Evolutionary conservation across 2,113 vertebrate species (phyloP).

Genomic region (Crypturellus undulatus): DNA sequence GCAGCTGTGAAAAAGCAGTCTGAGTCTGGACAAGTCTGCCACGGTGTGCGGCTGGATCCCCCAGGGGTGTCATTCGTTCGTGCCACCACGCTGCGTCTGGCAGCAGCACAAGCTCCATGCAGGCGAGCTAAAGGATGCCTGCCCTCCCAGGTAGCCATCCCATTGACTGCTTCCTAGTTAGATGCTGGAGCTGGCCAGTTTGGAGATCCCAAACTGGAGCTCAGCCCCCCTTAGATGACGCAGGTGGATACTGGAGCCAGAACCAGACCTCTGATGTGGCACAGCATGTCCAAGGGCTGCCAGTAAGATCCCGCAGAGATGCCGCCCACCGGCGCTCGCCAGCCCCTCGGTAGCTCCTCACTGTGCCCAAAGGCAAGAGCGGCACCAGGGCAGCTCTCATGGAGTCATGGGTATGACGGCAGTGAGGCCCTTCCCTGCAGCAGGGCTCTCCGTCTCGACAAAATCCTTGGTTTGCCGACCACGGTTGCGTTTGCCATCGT

Average conservation of each 20-base stretch:
- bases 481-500: conserved; percentile 42
- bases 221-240: not conserved
- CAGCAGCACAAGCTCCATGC: not conserved
- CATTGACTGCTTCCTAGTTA: not conserved
- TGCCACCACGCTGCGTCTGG: not conserved
- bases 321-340: rapidly evolving
- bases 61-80: rapidly evolving
- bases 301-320: not conserved
- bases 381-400: not conserved
- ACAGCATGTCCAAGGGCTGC: not conserved
- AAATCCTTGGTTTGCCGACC: conserved; percentile 18
- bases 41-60: not conserved
- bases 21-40: not conserved
- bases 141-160: not conserved
- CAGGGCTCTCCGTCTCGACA: not conserved
- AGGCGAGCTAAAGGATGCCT: not conserved
- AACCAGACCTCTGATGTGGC: not conserved
- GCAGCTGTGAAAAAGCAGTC: not conserved
- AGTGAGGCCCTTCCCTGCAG: not conserved
- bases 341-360: not conserved
- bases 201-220: not conserved
- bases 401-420: not conserved
- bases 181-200: not conserved
- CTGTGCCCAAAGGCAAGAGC: not conserved
- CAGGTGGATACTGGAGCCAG: not conserved